These are phyloP conservation scores for Zonotrichia leucophrys DNA, from an alignment of 2,113 vertebrate genomes.

Conservation along the genomic window DNA sequence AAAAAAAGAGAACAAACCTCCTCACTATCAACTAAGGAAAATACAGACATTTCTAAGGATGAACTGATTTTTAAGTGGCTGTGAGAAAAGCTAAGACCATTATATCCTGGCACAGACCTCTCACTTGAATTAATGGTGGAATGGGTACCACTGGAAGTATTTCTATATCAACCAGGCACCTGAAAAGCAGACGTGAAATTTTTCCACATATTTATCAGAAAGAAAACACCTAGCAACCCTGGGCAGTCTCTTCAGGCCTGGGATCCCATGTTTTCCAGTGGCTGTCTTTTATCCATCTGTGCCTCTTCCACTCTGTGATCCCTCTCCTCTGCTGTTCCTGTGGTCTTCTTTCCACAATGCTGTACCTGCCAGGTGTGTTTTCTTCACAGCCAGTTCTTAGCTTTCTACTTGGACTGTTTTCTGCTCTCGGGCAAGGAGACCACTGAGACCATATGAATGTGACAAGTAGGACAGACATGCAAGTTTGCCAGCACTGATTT, in stretches of 20 bases:
- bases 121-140: background rate
- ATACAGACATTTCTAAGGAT: background rate
- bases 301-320: background rate
- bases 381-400: background rate
- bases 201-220: background rate
- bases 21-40: background rate
- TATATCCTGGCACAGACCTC: background rate
- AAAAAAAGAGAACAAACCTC: background rate
- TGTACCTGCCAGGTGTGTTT: background rate
- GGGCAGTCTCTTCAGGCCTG: background rate
- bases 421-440: background rate
- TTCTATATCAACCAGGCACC: background rate
- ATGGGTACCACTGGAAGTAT: background rate
- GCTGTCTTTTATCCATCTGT: background rate
- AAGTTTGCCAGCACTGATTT: background rate
- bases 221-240: background rate
- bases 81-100: background rate
- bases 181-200: background rate
- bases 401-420: accelerated
- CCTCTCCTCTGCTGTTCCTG: background rate
- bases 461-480: background rate
- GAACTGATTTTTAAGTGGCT: background rate
- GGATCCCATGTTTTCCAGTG: background rate
- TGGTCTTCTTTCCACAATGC: background rate
- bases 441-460: background rate